Conservation (phyloP, 2,113 vertebrate genomes). For the Ariopsis seemanni region DNA sequence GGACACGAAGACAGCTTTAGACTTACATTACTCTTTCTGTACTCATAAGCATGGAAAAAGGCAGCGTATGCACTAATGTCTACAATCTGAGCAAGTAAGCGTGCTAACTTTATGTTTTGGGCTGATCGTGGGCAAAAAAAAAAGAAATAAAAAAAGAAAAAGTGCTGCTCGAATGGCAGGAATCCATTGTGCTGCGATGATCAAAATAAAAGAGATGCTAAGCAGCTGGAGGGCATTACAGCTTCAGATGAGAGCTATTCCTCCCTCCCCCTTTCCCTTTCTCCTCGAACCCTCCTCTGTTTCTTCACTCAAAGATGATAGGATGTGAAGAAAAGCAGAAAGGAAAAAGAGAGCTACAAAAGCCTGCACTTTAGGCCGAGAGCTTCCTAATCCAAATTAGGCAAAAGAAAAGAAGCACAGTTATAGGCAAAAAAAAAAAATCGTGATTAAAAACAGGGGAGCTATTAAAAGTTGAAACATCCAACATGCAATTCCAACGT, state of each 20-base stretch:
- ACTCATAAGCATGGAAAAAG: not conserved
- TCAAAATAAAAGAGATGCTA: conserved; percentile 78
- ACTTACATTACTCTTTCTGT: not conserved
- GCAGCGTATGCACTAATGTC: not conserved
- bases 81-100: not conserved
- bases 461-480: conserved; percentile 20
- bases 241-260: conserved; percentile 76
- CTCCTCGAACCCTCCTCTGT: conserved; percentile 30
- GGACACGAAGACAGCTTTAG: not conserved
- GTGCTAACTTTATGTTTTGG: conserved; percentile 21
- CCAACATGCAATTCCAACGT: not conserved
- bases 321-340: conserved; percentile 70
- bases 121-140: not conserved
- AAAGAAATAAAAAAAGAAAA: conserved; percentile 59
- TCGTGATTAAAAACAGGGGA: conserved; percentile 34
- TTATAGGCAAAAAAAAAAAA: conserved; percentile 40
- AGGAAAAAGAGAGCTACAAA: conserved; percentile 73
- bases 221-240: conserved; percentile 75
- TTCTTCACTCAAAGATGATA: conserved; percentile 73
- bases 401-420: conserved; percentile 67
- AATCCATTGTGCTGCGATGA: conserved; percentile 79
- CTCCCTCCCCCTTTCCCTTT: conserved; percentile 4
- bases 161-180: conserved; percentile 76
- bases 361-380: conserved; percentile 70
- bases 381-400: conserved; percentile 79